Percentiles rank a stretch among this genome's conserved stretches.
Evolutionary conservation across 2,888 invertebrate species (phyloP).

Genomic region (Endomychus coccineus): DNA sequence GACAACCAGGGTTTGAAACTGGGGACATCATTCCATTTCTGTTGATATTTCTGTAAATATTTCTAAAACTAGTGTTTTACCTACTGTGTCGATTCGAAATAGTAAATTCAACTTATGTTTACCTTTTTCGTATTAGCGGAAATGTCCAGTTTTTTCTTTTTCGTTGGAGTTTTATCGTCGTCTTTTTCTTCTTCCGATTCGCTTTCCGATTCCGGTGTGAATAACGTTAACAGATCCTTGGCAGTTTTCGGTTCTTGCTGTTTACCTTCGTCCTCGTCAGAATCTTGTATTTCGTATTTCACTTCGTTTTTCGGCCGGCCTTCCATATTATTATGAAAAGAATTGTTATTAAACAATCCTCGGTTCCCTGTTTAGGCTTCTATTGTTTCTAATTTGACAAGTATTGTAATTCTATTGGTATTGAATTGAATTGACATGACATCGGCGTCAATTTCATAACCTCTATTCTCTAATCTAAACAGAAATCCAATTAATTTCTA

Average conservation of each 20-base stretch:
- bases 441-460: too few species aligned
- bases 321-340: too few species aligned
- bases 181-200: conserved; percentile 28
- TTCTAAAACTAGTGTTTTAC: conserved; percentile 19
- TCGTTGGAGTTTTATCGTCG: conserved; percentile 24
- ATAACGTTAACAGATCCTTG: conserved; percentile 34
- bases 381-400: too few species aligned
- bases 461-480: too few species aligned
- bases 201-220: conserved; percentile 26
- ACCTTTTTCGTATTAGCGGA: conserved; percentile 15
- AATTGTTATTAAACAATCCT: too few species aligned
- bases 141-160: conserved; percentile 27
- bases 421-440: too few species aligned
- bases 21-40: conserved; percentile 40
- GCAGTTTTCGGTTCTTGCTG: conserved; percentile 24
- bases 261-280: conserved; percentile 11
- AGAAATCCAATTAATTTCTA: too few species aligned
- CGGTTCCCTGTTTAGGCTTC: too few species aligned
- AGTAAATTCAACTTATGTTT: conserved; percentile 4
- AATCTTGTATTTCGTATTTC: conserved; percentile 9
- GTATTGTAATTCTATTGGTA: too few species aligned
- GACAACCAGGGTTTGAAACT: conserved; percentile 38
- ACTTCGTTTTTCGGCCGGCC: too few species aligned
- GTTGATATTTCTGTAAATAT: conserved; percentile 38
- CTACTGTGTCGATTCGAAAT: conserved; percentile 6